Evolutionary conservation across 1,140 invertebrate genomes (phyloP), one percentile per base, ranked within the genome.

Genomic region (Wasmannia auropunctata): DNA sequence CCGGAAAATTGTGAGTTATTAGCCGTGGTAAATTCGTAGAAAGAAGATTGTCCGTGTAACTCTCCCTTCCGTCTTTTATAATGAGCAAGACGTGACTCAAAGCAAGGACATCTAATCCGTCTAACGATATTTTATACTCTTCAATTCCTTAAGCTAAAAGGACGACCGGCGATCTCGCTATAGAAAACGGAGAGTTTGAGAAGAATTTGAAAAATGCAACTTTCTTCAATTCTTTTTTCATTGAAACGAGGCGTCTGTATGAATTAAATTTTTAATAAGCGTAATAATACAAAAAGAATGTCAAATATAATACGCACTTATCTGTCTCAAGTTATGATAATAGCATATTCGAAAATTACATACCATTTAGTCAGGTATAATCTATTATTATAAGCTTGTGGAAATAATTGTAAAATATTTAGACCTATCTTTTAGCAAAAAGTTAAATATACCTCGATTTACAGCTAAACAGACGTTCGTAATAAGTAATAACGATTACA

Each of bases 1-100:
- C 22, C 22, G 46, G 49, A 49, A 83, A 83, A 83, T 74, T 83
- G 40, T 72, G 51, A 83, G 56, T 74, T 83, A 74, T 83, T 83
- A 83, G n/a, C 5, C 25, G 65, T n/a, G 34, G 34, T 56, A 69
- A 54, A 70, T 58, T 81, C 25, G 8, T 28, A 22, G 22, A 43
- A 46, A 46, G n/a, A 34, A 43, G 37, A 79, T 79, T 49, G 49
- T 34, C 31, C 46, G 81, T 28, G 37, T 11, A n/a, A 43, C 8
- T 43, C 19, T 49, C 37, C 34, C 49, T 34, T 51, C n/a, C 46
- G 46, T 43, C 22, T 25, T 28, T 5, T 51, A 34, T 56, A 81
- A 81, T 43, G 65, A 70, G 34, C 49, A 19, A 28, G 11, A 81
- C 65, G 51, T 81, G 79, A 81, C 51, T 81, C 65, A 81, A 58